These are phyloP conservation scores for Pluvialis apricaria DNA, from an alignment of 2,113 vertebrate species.

Conservation along the genomic window DNA sequence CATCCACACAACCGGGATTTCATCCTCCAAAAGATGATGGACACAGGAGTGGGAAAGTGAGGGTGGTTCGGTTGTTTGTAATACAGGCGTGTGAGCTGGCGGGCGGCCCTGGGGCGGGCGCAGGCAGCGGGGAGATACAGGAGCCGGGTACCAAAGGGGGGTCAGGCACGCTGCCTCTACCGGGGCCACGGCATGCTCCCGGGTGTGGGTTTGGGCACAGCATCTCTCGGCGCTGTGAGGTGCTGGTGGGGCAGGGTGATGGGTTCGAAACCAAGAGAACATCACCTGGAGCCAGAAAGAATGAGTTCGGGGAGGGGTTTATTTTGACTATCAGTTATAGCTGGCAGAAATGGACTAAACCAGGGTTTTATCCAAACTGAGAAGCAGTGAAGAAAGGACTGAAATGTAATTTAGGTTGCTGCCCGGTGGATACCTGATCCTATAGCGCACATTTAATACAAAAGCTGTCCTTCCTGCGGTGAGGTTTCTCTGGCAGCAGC, in stretches of 20 bases:
- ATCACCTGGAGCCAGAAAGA: neutral
- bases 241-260: neutral
- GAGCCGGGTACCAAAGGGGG: neutral
- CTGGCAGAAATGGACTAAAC: neutral
- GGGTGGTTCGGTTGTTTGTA: neutral
- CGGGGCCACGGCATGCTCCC: neutral
- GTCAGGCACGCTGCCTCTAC: fast-evolving
- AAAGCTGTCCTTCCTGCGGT: neutral
- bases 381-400: neutral
- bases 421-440: neutral
- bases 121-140: neutral
- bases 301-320: neutral
- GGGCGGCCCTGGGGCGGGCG: fast-evolving
- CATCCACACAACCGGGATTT: neutral
- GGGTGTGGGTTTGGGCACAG: neutral
- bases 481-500: neutral
- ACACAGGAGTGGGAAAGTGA: neutral
- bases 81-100: fast-evolving
- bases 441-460: neutral
- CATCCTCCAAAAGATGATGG: neutral
- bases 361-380: neutral
- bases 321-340: neutral
- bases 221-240: fast-evolving
- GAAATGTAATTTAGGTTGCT: neutral
- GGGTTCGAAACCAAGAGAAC: neutral